These are phyloP conservation scores for Volucella inanis DNA, from an alignment of 2,888 invertebrate species.

Conservation along the genomic window DNA sequence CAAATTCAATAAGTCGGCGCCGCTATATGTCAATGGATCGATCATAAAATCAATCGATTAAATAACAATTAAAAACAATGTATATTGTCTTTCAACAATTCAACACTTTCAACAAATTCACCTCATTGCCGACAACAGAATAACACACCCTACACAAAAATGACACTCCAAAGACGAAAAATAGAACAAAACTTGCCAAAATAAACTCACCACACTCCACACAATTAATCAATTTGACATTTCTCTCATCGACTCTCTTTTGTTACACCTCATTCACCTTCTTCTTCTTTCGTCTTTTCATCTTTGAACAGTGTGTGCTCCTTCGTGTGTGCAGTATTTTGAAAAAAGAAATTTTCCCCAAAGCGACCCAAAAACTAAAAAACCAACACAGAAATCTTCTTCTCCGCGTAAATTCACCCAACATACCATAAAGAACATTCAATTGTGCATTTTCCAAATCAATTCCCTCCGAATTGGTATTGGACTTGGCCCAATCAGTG, in stretches of 20 bases:
- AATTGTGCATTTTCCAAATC: slow-evolving; percentile 30
- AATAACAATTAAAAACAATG: no score
- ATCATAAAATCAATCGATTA: no score
- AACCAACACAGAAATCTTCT: slow-evolving; percentile 15
- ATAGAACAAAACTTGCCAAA: neutral
- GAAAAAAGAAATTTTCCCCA: slow-evolving; percentile 43
- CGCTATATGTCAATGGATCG: no score
- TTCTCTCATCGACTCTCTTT: slow-evolving; percentile 38
- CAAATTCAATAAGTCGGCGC: no score
- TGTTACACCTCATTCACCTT: slow-evolving; percentile 49
- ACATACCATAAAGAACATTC: slow-evolving; percentile 26
- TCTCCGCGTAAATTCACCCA: slow-evolving; percentile 56
- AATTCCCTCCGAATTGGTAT: neutral
- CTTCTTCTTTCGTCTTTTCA: slow-evolving; percentile 67
- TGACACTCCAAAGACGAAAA: neutral
- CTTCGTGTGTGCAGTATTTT: slow-evolving; percentile 65
- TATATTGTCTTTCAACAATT: no score
- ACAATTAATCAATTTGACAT: slow-evolving; percentile 69
- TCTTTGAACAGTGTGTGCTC: slow-evolving; percentile 71
- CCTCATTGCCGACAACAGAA: neutral
- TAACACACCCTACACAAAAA: neutral
- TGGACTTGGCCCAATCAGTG: slow-evolving; percentile 5
- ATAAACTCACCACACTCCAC: slow-evolving; percentile 52
- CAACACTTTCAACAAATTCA: neutral
- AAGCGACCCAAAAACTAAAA: slow-evolving; percentile 32